Evolutionary conservation across 2,888 invertebrate species (phyloP).

Genomic region (Spilarctia lutea): DNA sequence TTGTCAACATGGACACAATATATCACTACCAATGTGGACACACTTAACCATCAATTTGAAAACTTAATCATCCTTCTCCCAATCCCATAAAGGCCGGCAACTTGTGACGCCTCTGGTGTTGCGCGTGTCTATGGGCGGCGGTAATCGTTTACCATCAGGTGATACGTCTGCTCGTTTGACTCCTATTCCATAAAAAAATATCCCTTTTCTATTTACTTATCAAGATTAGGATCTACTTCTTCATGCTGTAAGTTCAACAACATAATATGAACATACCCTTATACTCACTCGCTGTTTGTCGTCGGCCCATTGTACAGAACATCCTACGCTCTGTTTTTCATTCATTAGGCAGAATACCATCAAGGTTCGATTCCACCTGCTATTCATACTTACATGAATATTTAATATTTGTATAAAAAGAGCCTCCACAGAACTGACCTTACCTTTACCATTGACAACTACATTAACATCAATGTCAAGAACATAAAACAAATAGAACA

Average conservation of each 20-base stretch:
- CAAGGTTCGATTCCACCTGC: slow-evolving; percentile 13
- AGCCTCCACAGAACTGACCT: not conserved
- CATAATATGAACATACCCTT: not conserved
- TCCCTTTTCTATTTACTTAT: not conserved
- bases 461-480: slow-evolving; percentile 7
- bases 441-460: not conserved
- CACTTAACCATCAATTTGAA: no score
- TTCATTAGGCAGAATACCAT: slow-evolving; percentile 7
- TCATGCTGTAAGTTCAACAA: not conserved
- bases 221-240: not conserved
- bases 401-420: not conserved
- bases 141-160: no score
- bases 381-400: slow-evolving; percentile 5
- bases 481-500: slow-evolving; percentile 1
- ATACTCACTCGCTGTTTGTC: not conserved
- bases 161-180: no score
- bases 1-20: no score
- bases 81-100: no score
- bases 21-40: no score
- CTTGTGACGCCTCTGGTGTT: no score
- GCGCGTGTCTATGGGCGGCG: no score
- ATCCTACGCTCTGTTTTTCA: slow-evolving; percentile 13
- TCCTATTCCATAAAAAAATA: no score
- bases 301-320: slow-evolving; percentile 6
- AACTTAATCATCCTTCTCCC: no score